Base-by-base conservation (phyloP, 2,113 vertebrate genomes). In the Dicerorhinus sumatrensis region DNA sequence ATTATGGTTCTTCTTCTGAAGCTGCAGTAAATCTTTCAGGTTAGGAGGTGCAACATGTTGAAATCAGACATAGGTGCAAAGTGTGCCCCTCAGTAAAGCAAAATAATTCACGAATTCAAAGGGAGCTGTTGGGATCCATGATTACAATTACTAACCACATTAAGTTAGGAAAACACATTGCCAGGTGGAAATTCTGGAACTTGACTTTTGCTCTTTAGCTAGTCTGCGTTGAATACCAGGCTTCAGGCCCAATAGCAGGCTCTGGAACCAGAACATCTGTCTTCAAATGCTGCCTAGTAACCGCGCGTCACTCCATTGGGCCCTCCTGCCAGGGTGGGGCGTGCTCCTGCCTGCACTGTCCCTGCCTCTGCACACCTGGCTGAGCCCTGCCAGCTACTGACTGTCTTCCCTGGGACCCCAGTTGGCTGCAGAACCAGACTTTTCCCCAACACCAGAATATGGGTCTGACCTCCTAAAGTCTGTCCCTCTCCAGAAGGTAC, bases 1-100 rank as follows among this genome's bases (percentile, higher is more conserved):
- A 58, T 8, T 13, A 8, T 11, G 10, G 25, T 6, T 82, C 25
- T 48, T 69, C 72, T 75, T 82, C 20, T 8, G 92, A 83, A 92
- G 63, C 33, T 31, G 67, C 6, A 17, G 62, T 48, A 5, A 23
- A 27, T 54, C 33, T 69, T n/a, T 33, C 42, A 6, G 2, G 67
- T 29, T 23, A 7, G 20, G 3, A 18, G 29, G 27, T 5, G 0
- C 17, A 0, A 25, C 23, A 13, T 0, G 0, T n/a, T 20, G 33
- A 70, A n/a, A 42, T n/a, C 21, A 46, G 36, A 21, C 4, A 0
- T 0, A 4, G 62, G 51, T 13, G 7, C n/a, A n/a, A 36, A 17
- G 14, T 29, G 46, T 6, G 39, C 6, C 25, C 36, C 31, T 29
- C 8, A 3, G 7, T 3, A 2, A 46, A 16, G 70, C 5, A 31